Percentiles rank a stretch among this genome's conserved stretches.
Evolutionary conservation across 2,113 vertebrate genomes (phyloP).

Genomic region (Dasyornis broadbenti): DNA sequence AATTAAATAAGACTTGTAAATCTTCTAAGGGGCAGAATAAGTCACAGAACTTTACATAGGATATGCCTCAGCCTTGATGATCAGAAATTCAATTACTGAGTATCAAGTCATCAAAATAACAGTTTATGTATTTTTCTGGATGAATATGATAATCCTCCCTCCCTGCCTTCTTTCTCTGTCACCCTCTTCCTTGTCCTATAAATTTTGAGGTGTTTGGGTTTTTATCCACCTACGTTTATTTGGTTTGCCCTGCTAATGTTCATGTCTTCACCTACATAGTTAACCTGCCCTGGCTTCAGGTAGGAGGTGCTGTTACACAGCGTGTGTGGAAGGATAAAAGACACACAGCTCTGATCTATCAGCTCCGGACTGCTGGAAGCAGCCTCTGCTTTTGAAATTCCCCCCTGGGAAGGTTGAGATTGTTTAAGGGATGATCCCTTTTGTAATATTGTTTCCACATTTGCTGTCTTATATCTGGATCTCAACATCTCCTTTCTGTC

Average conservation of each 20-base stretch:
- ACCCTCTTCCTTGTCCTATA: not conserved
- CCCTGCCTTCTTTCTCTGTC: too few relatives aligned
- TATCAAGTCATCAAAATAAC: not conserved
- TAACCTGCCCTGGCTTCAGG: not conserved
- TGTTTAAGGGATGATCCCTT: fast-evolving
- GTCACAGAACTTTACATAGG: not conserved
- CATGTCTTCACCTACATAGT: not conserved
- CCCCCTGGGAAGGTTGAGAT: not conserved
- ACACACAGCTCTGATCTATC: not conserved
- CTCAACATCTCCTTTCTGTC: not conserved
- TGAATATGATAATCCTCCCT: not conserved
- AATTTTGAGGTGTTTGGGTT: not conserved
- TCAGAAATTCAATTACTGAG: not conserved
- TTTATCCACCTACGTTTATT: not conserved
- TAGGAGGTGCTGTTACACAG: not conserved
- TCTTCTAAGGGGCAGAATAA: not conserved
- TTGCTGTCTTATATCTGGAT: not conserved
- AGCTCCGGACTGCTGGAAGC: not conserved
- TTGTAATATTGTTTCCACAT: not conserved
- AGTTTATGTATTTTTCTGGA: not conserved
- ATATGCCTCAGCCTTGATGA: not conserved
- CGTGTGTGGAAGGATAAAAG: not conserved
- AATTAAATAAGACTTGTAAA: not conserved
- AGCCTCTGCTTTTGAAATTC: not conserved
- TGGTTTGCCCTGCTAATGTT: not conserved